These are phyloP conservation scores for Mycalesis mineus DNA, from an alignment of 2,888 invertebrate genomes.

Conservation along the genomic window DNA sequence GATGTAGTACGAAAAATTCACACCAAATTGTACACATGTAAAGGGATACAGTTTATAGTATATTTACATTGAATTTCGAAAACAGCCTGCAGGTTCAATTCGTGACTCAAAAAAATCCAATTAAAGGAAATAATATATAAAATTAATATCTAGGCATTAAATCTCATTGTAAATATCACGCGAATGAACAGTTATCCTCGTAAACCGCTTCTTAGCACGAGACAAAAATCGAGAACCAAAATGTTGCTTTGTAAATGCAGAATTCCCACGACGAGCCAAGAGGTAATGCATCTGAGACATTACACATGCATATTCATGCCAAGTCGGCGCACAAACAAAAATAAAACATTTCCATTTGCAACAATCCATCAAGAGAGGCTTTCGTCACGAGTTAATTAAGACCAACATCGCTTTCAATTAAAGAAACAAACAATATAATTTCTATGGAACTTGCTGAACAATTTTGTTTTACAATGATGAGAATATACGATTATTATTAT, in stretches of 20 bases:
- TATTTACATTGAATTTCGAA: neutral
- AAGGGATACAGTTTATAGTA: neutral
- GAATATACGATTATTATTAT: no score
- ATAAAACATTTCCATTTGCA: slow-evolving; percentile 57
- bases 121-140: slow-evolving; percentile 11
- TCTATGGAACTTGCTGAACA: slow-evolving; percentile 18
- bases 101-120: neutral
- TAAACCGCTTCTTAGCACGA: slow-evolving; percentile 52
- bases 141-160: slow-evolving; percentile 15
- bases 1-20: slow-evolving; percentile 56
- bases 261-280: slow-evolving; percentile 58
- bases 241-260: slow-evolving; percentile 43
- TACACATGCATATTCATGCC: slow-evolving; percentile 68
- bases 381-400: slow-evolving; percentile 68
- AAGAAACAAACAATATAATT: slow-evolving; percentile 64
- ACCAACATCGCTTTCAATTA: slow-evolving; percentile 63
- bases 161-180: slow-evolving; percentile 22
- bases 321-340: slow-evolving; percentile 40
- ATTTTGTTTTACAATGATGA: no score
- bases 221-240: slow-evolving; percentile 46
- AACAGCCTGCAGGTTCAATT: no score
- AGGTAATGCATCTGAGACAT: slow-evolving; percentile 60
- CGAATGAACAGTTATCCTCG: slow-evolving; percentile 23
- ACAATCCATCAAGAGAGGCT: slow-evolving; percentile 64
- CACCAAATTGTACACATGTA: slow-evolving; percentile 23